Conservation (phyloP, 2,113 vertebrate species). For the Thamnaconus septentrionalis region DNA sequence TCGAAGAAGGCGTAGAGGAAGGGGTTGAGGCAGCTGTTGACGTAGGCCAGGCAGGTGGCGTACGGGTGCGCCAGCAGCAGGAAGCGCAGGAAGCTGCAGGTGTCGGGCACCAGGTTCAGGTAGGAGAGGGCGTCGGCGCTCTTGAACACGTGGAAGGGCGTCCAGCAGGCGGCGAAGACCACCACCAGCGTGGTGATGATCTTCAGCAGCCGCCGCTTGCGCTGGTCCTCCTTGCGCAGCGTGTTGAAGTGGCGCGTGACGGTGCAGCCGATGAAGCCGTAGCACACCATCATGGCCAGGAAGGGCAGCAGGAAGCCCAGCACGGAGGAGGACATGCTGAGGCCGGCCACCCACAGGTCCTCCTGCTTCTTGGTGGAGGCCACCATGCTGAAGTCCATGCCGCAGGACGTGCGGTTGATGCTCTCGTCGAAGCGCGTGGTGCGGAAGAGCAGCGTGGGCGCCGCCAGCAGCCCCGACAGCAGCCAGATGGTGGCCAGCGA, state of each 20-base stretch:
- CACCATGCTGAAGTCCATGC: slow-evolving; percentile 80
- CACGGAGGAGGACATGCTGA: slow-evolving; percentile 80
- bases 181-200: slow-evolving; percentile 83
- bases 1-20: slow-evolving; percentile 87
- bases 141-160: slow-evolving; percentile 84
- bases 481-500: slow-evolving; percentile 77
- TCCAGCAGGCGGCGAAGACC: slow-evolving; percentile 84
- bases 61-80: slow-evolving; percentile 82
- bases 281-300: slow-evolving; percentile 84
- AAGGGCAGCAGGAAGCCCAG: slow-evolving; percentile 83
- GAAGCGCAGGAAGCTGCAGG: slow-evolving; percentile 76
- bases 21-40: slow-evolving; percentile 89
- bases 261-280: slow-evolving; percentile 82
- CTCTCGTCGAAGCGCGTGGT: slow-evolving; percentile 54
- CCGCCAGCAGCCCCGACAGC: slow-evolving; percentile 74
- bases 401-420: slow-evolving; percentile 76
- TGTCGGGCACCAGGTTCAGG: slow-evolving; percentile 70
- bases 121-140: slow-evolving; percentile 79
- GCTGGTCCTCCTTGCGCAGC: slow-evolving; percentile 78
- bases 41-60: slow-evolving; percentile 83
- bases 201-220: slow-evolving; percentile 81
- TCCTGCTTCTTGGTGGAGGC: slow-evolving; percentile 50
- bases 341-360: slow-evolving; percentile 76
- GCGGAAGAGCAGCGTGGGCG: slow-evolving; percentile 81
- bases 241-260: slow-evolving; percentile 83